A percentile compares a stretch with the other conserved stretches of the same genome.
phyloP scores from a whole-genome alignment of 2,888 invertebrate species.

The Carcina quercana region DNA sequence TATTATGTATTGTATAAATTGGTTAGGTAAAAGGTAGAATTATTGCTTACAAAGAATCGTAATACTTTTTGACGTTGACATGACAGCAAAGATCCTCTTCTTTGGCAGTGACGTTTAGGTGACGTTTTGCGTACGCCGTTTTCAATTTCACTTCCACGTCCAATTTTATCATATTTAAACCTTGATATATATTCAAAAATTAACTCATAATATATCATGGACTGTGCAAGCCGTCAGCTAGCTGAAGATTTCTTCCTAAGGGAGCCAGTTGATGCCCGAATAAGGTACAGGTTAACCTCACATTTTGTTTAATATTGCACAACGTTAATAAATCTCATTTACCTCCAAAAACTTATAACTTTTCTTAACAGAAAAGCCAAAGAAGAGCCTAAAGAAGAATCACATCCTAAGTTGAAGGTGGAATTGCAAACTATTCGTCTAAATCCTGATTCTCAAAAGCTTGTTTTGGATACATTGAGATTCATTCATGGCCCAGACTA shows the following conservation, averaged over 20 bases:
- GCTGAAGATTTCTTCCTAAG: conserved; percentile 79
- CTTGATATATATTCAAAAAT: not conserved
- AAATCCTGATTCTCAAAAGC: conserved; percentile 80
- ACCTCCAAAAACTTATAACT: conserved; percentile 5
- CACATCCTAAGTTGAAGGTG: conserved; percentile 76
- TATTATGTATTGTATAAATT: too few relatives aligned
- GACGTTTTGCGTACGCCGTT: not conserved
- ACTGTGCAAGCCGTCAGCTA: conserved; percentile 71
- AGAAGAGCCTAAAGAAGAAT: conserved; percentile 60
- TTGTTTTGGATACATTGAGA: conserved; percentile 82
- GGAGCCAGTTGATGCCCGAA: conserved; percentile 75
- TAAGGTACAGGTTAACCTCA: conserved; percentile 53
- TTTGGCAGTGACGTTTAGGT: not conserved
- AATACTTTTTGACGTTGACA: too few relatives aligned
- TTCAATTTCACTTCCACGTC: not conserved
- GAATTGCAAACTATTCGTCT: conserved; percentile 84
- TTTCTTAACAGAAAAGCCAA: conserved; percentile 48
- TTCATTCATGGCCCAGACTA: conserved; percentile 84
- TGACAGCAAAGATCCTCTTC: too few relatives aligned
- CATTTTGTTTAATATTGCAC: conserved; percentile 14
- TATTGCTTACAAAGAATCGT: too few relatives aligned
- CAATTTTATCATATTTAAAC: not conserved
- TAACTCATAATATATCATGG: conserved; percentile 59
- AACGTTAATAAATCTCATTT: conserved; percentile 13
- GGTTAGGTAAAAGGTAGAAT: too few relatives aligned